phyloP scores from a whole-genome alignment of 2,797 vertebrate genomes.

The Salmo trutta region DNA sequence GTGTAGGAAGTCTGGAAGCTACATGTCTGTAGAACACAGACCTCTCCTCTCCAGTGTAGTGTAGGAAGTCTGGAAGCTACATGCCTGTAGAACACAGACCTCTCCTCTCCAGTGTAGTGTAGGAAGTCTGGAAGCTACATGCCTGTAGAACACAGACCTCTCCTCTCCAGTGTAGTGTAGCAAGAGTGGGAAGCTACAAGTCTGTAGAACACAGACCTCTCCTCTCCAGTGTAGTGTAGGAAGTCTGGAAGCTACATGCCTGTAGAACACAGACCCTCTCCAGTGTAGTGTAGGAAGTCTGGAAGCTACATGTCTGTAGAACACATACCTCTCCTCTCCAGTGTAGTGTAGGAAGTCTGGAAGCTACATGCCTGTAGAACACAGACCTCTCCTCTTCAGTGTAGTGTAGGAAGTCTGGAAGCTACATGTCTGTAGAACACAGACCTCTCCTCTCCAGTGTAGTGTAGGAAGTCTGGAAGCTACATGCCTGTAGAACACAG shows the following conservation, averaged over 20 bases:
- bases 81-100: too few relatives aligned
- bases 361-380: constrained; percentile 12
- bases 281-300: too few relatives aligned
- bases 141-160: constrained; percentile 19
- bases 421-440: constrained; percentile 11
- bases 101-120: constrained; percentile 9
- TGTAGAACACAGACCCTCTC: not conserved
- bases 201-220: too few relatives aligned
- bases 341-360: constrained; percentile 54
- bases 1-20: constrained; percentile 18
- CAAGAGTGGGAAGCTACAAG: constrained; percentile 51
- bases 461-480: constrained; percentile 56
- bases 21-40: not conserved
- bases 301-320: constrained; percentile 12
- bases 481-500: not conserved
- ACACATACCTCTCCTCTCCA: constrained; percentile 13
- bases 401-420: not conserved
- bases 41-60: constrained; percentile 33
- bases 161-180: constrained; percentile 34
- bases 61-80: constrained; percentile 55
- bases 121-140: constrained; percentile 24
- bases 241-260: too few relatives aligned
- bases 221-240: too few relatives aligned
- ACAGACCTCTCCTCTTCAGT: constrained; percentile 6
- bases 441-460: constrained; percentile 21